Base-by-base conservation (phyloP, 2,113 vertebrate genomes). In the Camelus dromedarius region DNA sequence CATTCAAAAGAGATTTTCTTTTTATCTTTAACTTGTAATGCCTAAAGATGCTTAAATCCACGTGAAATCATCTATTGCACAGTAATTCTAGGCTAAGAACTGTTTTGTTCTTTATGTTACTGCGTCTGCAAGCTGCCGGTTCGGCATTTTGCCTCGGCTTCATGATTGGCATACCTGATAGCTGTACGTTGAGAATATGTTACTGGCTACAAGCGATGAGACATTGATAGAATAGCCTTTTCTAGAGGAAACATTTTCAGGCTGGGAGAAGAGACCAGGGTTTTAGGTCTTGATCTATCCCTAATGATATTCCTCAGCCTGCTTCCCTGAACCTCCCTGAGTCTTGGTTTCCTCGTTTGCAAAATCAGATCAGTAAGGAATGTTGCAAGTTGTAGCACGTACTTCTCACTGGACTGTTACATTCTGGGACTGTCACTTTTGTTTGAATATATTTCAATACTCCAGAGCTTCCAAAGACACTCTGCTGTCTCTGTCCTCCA, bases 21-120 rank as follows among this genome's bases (percentile, higher is more conserved):
- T 46, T 46, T 81, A 28, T 64, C 22, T 19, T 94, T 62, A 91
- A 70, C 6, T 81, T 54, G 15, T 24, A 81, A 32, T 26, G 58
- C 54, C 91, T 94, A 50, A 90, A 84, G 46, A 70, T 84, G 52
- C 86, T 96, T 77, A 86, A 93, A 91, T 38, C 64, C 46, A 69
- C 5, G 7, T 48, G 32, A 24, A 70, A 69, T 77, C 16, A 48
- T 70, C 35, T 82, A 76, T 73, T 79, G 62, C 56, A 86, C 28
- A 73, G 30, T 15, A 35, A 94, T 90, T 93, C 90, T 90, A 91
- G 24, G 88, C 48, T n/a, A 19, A 32, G 52, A 92, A 79, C 26
- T 69, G 4, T 20, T 24, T 52, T 54, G 50, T 92, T 84, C 62
- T 35, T 24, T 28, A 54, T 72, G 67, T 62, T 69, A 76, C n/a